Base-by-base conservation (phyloP, 2,888 invertebrate genomes). In the Corbicula japonica region DNA sequence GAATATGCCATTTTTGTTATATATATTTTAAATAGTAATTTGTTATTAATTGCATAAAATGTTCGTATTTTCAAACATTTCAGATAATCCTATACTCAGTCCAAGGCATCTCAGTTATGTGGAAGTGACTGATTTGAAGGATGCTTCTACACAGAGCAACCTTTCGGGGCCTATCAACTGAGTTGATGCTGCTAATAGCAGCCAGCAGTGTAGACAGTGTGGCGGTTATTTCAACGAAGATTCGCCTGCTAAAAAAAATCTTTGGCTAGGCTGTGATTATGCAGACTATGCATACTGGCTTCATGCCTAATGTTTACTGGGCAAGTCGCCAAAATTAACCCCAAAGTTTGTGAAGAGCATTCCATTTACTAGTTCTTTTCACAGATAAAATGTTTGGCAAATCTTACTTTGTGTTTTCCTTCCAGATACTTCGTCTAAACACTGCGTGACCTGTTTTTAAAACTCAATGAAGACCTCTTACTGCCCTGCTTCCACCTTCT, bases 351-450 rank as follows among this genome's bases (percentile, higher is more conserved):
- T 50, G 2, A 50, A 26, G 15, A 50, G 28, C 28, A 6, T 50
- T 6, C 50, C 50, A 50, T 50, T 50, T 50, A 15, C 5, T 6
- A 26, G 50, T 50, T 12, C 50, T 8, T 2, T 26, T 4, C 50
- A 50, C 28, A 50, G 28, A 50, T 50, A 23, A 50, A 50, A 23
- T 5, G 5, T n/a, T n/a, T n/a, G 21, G 18, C 5, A 46, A 10
- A 23, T 23, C 50, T 21, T 50, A 50, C 50, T 26, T 2, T 50
- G 12, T 21, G 26, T 50, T 50, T 50, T 23, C 28, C 50, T 50
- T 50, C 26, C 50, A 8, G 50, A 50, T 23, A 50, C 50, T 26
- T 50, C 50, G 5, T 50, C 50, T 21, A 50, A 50, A 21, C 50
- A 50, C 15, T 50, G 50, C 6, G 23, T 50, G 4, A 23, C 26